phyloP scores from a whole-genome alignment of 2,797 vertebrate species.

The Anas georgica region DNA sequence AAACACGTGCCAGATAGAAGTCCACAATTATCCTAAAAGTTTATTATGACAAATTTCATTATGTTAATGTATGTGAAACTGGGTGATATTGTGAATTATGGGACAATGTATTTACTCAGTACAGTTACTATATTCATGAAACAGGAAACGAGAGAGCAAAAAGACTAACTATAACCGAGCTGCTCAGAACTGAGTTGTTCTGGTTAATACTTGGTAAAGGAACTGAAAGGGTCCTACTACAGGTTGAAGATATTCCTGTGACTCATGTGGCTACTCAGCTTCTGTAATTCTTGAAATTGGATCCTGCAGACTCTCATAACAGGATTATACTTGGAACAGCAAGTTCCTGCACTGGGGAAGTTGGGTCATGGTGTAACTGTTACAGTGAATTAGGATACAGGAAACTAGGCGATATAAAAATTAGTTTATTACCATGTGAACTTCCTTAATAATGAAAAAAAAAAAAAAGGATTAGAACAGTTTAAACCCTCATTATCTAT shows the following conservation, averaged over 20 bases:
- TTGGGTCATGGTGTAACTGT: background rate
- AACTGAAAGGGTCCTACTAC: slow-evolving; percentile 24
- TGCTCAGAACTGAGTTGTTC: background rate
- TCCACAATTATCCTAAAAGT: background rate
- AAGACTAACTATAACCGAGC: background rate
- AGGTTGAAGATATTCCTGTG: background rate
- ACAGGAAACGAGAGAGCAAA: background rate
- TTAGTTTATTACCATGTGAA: background rate
- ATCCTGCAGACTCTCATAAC: background rate
- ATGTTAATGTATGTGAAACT: background rate
- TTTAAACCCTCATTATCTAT: background rate
- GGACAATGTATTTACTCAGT: background rate
- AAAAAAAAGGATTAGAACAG: background rate
- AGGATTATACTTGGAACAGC: background rate
- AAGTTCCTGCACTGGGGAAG: background rate
- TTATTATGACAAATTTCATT: background rate
- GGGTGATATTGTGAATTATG: background rate
- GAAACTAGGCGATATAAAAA: background rate
- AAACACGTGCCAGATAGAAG: background rate
- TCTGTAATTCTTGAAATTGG: slow-evolving; percentile 22
- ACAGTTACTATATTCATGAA: background rate
- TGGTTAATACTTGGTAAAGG: background rate
- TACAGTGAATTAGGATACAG: background rate
- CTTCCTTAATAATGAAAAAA: background rate
- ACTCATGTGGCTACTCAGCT: background rate